Conservation (phyloP, 2,888 invertebrate species). For the Neoitamus cyanurus region DNA sequence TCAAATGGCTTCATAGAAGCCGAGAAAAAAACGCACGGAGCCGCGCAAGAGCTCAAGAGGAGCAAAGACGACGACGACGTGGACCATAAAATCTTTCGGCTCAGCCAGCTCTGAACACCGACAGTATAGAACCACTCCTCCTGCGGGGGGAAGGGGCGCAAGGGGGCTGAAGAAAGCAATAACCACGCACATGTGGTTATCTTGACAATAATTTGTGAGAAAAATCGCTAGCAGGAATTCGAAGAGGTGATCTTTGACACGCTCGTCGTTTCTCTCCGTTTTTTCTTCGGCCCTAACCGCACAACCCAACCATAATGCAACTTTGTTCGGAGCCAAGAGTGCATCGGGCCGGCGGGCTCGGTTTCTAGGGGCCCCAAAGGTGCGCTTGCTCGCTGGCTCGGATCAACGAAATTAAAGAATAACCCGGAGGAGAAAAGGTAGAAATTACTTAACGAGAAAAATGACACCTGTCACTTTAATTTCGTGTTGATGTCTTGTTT, state of each 20-base stretch:
- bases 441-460: slow-evolving; percentile 21
- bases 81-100: slow-evolving; percentile 12
- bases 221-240: neutral
- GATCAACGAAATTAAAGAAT: slow-evolving; percentile 4
- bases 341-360: neutral
- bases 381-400: neutral
- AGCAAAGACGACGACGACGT: neutral
- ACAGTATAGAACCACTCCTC: neutral
- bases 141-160: neutral
- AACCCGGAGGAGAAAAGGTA: neutral
- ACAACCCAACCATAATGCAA: slow-evolving; percentile 6
- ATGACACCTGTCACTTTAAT: slow-evolving; percentile 43
- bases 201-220: slow-evolving; percentile 35
- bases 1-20: slow-evolving; percentile 32
- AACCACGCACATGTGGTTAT: slow-evolving; percentile 24
- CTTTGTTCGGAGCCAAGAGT: neutral
- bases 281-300: neutral
- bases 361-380: neutral
- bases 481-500: slow-evolving; percentile 30
- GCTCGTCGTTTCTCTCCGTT: neutral
- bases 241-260: slow-evolving; percentile 17
- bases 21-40: neutral
- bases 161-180: neutral
- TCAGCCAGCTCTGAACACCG: neutral
- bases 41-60: neutral